Evolutionary conservation across 2,888 invertebrate species (phyloP).

Genomic region (Tanaodytes sp.): DNA sequence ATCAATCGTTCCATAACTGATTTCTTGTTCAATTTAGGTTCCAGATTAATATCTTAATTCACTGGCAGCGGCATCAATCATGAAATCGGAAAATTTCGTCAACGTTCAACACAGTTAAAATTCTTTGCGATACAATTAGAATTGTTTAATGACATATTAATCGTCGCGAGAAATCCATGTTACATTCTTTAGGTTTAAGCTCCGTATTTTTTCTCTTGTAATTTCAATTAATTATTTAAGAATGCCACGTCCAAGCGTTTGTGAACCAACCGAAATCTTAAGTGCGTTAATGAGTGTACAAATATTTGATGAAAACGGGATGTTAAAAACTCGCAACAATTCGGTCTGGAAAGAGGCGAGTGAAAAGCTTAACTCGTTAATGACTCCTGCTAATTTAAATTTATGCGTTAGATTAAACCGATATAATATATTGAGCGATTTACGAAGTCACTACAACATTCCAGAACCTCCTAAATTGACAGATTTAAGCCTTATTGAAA

Average conservation of each 20-base stretch:
- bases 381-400: conserved; percentile 3
- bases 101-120: too few relatives aligned
- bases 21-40: too few relatives aligned
- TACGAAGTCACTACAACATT: conserved; percentile 3
- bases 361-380: not conserved
- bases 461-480: not conserved
- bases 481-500: not conserved
- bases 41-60: too few relatives aligned
- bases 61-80: too few relatives aligned
- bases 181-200: too few relatives aligned
- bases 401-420: not conserved
- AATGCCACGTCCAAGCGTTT: not conserved
- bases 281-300: not conserved
- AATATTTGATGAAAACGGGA: conserved; percentile 1
- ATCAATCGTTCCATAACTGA: too few relatives aligned
- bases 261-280: not conserved
- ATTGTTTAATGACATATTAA: too few relatives aligned
- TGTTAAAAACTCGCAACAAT: not conserved
- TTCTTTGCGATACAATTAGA: too few relatives aligned
- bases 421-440: conserved; percentile 2
- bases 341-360: not conserved
- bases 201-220: too few relatives aligned
- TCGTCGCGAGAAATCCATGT: too few relatives aligned
- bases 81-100: too few relatives aligned
- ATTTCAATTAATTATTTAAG: too few relatives aligned